Percentiles rank a stretch among this genome's conserved stretches.
phyloP scores from a whole-genome alignment of 2,113 vertebrate species.

The Gila orcuttii region DNA sequence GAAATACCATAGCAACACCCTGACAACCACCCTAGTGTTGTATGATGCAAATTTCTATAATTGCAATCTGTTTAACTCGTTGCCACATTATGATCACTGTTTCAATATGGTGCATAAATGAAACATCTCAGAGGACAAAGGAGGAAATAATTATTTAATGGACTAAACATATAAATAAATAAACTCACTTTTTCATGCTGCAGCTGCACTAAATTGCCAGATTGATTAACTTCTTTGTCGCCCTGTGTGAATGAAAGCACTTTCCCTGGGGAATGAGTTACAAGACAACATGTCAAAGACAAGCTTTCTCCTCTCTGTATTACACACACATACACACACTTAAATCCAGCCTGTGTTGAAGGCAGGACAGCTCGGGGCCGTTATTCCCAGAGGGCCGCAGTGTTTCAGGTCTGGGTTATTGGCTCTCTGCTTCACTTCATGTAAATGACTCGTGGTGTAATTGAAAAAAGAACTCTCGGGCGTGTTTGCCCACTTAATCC shows the following conservation, averaged over 20 bases:
- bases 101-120: background rate
- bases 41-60: background rate
- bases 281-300: conserved; percentile 72
- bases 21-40: too few relatives aligned
- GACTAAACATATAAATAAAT: conserved; percentile 51
- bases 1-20: background rate
- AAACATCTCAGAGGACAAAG: conserved; percentile 29
- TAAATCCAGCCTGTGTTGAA: conserved; percentile 27
- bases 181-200: conserved; percentile 52
- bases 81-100: background rate
- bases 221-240: conserved; percentile 79
- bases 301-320: conserved; percentile 42
- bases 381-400: conserved; percentile 55
- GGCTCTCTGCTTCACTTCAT: conserved; percentile 59
- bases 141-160: conserved; percentile 27
- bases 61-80: background rate
- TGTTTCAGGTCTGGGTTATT: conserved; percentile 51
- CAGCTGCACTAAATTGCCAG: conserved; percentile 71
- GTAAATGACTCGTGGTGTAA: conserved; percentile 71
- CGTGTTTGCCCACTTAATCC: conserved; percentile 78
- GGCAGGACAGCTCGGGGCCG: conserved; percentile 34
- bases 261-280: conserved; percentile 71
- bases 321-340: conserved; percentile 48
- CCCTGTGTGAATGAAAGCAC: conserved; percentile 71
- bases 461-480: conserved; percentile 77